Evolutionary conservation across 2,113 vertebrate species (phyloP).

Genomic region (Triplophysa tibetana): DNA sequence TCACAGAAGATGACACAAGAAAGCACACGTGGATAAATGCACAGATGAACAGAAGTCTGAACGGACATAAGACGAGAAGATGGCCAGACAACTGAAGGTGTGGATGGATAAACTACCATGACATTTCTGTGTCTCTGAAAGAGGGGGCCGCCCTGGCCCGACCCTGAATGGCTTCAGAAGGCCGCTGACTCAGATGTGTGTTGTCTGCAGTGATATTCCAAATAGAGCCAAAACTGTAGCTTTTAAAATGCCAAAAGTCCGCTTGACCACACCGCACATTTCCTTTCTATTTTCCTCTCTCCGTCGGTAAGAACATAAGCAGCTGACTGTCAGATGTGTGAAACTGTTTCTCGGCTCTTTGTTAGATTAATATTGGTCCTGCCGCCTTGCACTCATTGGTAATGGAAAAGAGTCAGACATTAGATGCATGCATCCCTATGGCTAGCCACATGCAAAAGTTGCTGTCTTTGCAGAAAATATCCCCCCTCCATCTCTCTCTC

Average conservation of each 20-base stretch:
- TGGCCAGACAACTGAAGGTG: slow-evolving; percentile 14
- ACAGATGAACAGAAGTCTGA: slow-evolving; percentile 17
- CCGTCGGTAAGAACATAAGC: neutral
- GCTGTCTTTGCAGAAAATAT: slow-evolving; percentile 51
- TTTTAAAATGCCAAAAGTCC: neutral
- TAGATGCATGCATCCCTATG: slow-evolving; percentile 41
- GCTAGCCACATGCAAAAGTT: slow-evolving; percentile 40
- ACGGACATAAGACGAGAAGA: slow-evolving; percentile 16
- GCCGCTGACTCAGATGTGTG: slow-evolving; percentile 21
- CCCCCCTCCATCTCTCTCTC: slow-evolving; percentile 32
- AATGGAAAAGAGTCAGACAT: slow-evolving; percentile 52
- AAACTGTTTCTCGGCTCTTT: slow-evolving; percentile 46
- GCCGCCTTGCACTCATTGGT: slow-evolving; percentile 41
- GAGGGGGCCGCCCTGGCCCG: slow-evolving; percentile 3
- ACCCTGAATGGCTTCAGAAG: slow-evolving; percentile 27
- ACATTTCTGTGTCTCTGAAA: slow-evolving; percentile 29
- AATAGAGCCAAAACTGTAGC: slow-evolving; percentile 1
- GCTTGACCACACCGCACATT: neutral
- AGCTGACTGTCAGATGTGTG: slow-evolving; percentile 13
- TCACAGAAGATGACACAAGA: slow-evolving; percentile 24
- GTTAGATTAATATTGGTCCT: slow-evolving; percentile 49
- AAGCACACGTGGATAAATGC: slow-evolving; percentile 28
- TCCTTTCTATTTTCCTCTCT: slow-evolving; percentile 1
- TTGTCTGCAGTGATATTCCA: slow-evolving; percentile 32
- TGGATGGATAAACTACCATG: slow-evolving; percentile 15